These are phyloP conservation scores for Nephrocerus scutellatus DNA, from an alignment of 2,888 invertebrate species.

Conservation along the genomic window DNA sequence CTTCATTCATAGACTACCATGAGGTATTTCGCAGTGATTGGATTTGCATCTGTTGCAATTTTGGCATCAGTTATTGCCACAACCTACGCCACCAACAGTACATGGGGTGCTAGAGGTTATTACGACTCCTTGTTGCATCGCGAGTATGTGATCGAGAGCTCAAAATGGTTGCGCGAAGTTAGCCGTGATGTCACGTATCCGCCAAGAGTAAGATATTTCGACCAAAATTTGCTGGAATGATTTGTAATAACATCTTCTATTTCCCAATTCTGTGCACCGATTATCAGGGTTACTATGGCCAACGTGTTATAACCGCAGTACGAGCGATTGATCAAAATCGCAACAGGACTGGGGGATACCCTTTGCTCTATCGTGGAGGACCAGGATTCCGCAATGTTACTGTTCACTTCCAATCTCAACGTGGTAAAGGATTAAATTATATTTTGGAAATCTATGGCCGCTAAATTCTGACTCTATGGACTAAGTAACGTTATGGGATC, in stretches of 20 bases:
- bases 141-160: conserved; percentile 14
- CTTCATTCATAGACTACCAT: too few relatives aligned
- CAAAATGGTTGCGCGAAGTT: conserved; percentile 17
- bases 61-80: conserved; percentile 15
- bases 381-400: conserved; percentile 43
- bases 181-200: conserved; percentile 23
- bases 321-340: conserved; percentile 41
- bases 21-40: not conserved
- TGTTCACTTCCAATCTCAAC: conserved; percentile 41
- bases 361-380: conserved; percentile 40
- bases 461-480: too few relatives aligned
- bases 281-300: conserved; percentile 14
- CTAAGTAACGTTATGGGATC: too few relatives aligned
- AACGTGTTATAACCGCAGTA: conserved; percentile 40
- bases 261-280: conserved; percentile 1
- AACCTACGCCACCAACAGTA: conserved; percentile 22
- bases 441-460: conserved; percentile 41
- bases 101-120: conserved; percentile 22
- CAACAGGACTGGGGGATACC: conserved; percentile 42
- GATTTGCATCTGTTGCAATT: not conserved
- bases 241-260: too few relatives aligned
- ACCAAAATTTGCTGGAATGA: too few relatives aligned
- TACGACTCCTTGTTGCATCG: conserved; percentile 22
- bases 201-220: conserved; percentile 24
- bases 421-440: conserved; percentile 39